These are phyloP conservation scores for Aptenodytes forsteri DNA, from an alignment of 2,113 vertebrate genomes.

Conservation along the genomic window DNA sequence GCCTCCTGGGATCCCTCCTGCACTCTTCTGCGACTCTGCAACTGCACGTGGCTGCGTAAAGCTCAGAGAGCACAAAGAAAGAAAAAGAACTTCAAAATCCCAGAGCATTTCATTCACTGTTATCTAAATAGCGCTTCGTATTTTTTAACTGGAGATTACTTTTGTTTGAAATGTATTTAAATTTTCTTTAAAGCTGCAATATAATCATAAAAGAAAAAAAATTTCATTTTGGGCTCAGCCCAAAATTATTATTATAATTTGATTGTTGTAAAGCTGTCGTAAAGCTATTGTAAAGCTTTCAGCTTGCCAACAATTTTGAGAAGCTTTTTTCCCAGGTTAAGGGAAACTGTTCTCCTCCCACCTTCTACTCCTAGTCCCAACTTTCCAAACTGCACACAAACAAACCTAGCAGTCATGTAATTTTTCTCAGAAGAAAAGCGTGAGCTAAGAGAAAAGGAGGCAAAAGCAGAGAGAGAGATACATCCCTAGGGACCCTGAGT, in stretches of 20 bases:
- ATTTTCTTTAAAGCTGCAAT: neutral
- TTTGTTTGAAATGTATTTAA: neutral
- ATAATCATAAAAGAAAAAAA: neutral
- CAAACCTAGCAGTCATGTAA: neutral
- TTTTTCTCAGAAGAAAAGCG: neutral
- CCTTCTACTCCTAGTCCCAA: neutral
- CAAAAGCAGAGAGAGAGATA: neutral
- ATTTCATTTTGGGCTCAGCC: fast-evolving
- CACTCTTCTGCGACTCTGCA: neutral
- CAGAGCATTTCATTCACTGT: neutral
- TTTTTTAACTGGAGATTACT: neutral
- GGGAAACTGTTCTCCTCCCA: neutral
- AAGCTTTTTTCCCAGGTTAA: neutral
- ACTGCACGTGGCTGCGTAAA: neutral
- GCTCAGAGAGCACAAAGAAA: neutral
- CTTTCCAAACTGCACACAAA: neutral
- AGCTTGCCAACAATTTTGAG: neutral
- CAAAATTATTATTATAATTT: neutral
- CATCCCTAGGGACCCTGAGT: neutral
- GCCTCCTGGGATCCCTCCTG: neutral
- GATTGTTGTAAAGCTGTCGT: neutral
- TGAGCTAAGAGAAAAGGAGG: neutral
- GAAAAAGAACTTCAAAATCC: neutral
- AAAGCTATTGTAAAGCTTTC: neutral
- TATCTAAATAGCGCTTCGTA: neutral